These are phyloP conservation scores for Chiloscyllium punctatum DNA, from an alignment of 2,797 vertebrate species.

Conservation along the genomic window DNA sequence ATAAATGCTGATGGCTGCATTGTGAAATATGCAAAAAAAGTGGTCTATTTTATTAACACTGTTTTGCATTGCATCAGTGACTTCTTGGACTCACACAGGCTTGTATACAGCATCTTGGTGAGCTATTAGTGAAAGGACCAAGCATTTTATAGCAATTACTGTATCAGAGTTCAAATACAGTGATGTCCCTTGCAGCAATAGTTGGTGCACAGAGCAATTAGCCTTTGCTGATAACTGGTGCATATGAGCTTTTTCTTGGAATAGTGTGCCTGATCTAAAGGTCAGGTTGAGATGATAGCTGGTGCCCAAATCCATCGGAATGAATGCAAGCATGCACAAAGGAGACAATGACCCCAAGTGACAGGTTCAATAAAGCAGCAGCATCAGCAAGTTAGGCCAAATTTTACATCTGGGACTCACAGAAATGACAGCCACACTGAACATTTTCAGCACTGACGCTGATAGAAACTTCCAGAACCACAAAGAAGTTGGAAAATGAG, in stretches of 20 bases:
- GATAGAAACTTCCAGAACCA: not conserved
- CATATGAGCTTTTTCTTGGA: not conserved
- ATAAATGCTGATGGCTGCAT: no score
- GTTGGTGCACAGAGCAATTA: not conserved
- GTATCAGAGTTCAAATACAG: not conserved
- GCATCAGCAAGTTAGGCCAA: not conserved
- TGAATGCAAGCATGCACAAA: slow-evolving; percentile 7
- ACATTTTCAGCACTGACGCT: not conserved
- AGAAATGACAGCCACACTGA: not conserved
- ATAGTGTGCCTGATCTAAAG: not conserved
- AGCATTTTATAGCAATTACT: no score
- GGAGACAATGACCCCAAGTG: not conserved
- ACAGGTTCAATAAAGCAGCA: slow-evolving; percentile 21
- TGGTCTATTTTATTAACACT: not conserved
- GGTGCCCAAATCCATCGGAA: not conserved
- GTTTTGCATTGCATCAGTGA: not conserved
- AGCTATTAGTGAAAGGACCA: not conserved
- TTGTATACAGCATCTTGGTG: not conserved
- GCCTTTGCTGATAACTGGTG: not conserved
- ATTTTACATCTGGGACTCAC: slow-evolving; percentile 7
- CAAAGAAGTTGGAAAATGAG: no score
- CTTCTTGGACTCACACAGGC: not conserved
- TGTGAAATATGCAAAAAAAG: not conserved
- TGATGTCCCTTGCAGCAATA: not conserved
- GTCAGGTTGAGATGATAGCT: not conserved